phyloP scores from a whole-genome alignment of 2,888 invertebrate genomes.

The Mimumesa dahlbomi region DNA sequence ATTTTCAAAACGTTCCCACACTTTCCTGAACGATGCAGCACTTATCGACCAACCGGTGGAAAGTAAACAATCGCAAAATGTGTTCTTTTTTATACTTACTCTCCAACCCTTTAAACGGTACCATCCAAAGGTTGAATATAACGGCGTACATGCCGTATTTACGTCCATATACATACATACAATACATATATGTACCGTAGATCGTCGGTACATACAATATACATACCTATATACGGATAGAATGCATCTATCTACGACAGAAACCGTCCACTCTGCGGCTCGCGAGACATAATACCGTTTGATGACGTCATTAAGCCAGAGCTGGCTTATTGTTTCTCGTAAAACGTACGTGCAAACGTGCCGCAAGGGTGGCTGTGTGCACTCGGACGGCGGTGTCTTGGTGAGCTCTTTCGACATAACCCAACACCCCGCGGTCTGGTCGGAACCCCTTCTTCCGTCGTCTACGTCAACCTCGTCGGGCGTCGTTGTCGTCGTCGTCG shows the following conservation, averaged over 20 bases:
- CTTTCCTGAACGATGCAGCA: background rate
- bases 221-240: constrained; percentile 2
- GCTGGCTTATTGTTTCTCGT: constrained; percentile 74
- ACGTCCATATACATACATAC: constrained; percentile 3
- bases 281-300: constrained; percentile 68
- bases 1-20: background rate
- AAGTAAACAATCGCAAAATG: constrained; percentile 13
- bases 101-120: constrained; percentile 1
- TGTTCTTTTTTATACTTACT: constrained; percentile 17
- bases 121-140: background rate
- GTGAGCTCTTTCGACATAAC: constrained; percentile 37
- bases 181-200: constrained; percentile 32
- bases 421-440: constrained; percentile 24
- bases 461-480: constrained; percentile 6
- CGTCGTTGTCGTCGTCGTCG: constrained; percentile 16
- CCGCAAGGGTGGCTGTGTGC: constrained; percentile 11
- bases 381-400: constrained; percentile 20
- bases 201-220: constrained; percentile 21
- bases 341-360: constrained; percentile 66
- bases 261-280: constrained; percentile 57
- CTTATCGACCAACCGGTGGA: background rate
- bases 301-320: constrained; percentile 71
- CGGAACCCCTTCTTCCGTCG: constrained; percentile 5
- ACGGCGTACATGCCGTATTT: constrained; percentile 33
- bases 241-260: constrained; percentile 52